A percentile compares a stretch with the other conserved stretches of the same genome.
These are phyloP conservation scores for Macaria liturata DNA, from an alignment of 2,888 invertebrate genomes.

Conservation along the genomic window DNA sequence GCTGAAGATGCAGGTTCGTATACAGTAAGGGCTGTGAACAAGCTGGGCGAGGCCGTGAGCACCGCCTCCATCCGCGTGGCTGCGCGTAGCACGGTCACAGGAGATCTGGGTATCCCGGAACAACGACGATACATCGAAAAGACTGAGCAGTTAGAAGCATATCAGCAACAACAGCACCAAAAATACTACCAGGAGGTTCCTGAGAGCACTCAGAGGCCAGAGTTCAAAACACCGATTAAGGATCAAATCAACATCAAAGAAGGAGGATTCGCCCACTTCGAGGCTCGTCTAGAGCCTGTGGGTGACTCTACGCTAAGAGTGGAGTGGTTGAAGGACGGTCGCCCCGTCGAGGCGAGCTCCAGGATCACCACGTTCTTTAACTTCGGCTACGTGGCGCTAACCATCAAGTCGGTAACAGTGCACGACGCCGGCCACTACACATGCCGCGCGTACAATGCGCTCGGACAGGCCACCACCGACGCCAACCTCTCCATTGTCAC, in stretches of 20 bases:
- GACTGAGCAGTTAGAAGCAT: constrained; percentile 95
- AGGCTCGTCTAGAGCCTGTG: constrained; percentile 96
- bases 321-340: constrained; percentile 96
- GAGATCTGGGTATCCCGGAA: constrained; percentile 94
- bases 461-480: constrained; percentile 92
- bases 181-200: constrained; percentile 91
- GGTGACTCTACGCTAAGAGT: constrained; percentile 95
- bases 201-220: constrained; percentile 91
- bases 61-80: constrained; percentile 90
- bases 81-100: constrained; percentile 91
- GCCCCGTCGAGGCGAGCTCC: constrained; percentile 95
- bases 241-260: constrained; percentile 94
- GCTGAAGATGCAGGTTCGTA: constrained; percentile 99
- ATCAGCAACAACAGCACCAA: constrained; percentile 91
- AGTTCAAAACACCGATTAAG: constrained; percentile 94
- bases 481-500: constrained; percentile 93
- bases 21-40: constrained; percentile 95
- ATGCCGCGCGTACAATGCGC: constrained; percentile 93
- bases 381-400: constrained; percentile 97
- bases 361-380: constrained; percentile 96
- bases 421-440: constrained; percentile 96
- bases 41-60: constrained; percentile 95
- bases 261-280: constrained; percentile 97
- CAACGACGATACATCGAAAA: constrained; percentile 96
- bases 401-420: constrained; percentile 94